Evolutionary conservation across 2,888 invertebrate species (phyloP).

Genomic region (Dorcus hopei): DNA sequence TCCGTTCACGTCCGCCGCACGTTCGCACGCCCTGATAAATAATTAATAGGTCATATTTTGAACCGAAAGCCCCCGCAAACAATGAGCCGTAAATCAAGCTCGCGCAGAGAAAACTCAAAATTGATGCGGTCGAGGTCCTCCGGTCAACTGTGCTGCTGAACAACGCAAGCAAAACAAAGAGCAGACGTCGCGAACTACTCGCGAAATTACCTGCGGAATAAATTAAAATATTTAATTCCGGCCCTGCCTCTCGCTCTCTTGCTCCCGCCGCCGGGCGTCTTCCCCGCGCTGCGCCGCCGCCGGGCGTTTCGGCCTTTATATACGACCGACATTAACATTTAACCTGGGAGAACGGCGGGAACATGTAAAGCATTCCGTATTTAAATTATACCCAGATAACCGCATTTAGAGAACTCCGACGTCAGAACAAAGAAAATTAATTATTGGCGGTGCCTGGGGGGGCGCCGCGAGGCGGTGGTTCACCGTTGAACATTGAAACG

Average conservation of each 20-base stretch:
- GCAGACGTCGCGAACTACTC: neutral
- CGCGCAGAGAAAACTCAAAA: no score
- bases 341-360: neutral
- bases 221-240: neutral
- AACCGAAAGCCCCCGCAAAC: no score
- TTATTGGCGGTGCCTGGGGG: neutral
- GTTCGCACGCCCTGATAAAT: no score
- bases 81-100: no score
- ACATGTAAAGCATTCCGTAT: neutral
- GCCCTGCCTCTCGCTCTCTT: neutral
- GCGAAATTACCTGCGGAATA: neutral
- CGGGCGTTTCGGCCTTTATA: neutral
- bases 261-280: no score
- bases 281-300: no score
- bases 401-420: neutral
- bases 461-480: neutral
- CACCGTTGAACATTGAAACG: neutral
- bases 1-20: no score
- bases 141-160: no score
- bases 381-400: conserved; percentile 1
- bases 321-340: neutral
- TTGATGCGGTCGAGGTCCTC: no score
- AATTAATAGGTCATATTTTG: no score
- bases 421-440: conserved; percentile 1
- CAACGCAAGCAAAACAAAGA: neutral